Evolutionary conservation across 2,888 invertebrate genomes (phyloP), one percentile per base, ranked within the genome.

Genomic region (Chymomyza amoena): DNA sequence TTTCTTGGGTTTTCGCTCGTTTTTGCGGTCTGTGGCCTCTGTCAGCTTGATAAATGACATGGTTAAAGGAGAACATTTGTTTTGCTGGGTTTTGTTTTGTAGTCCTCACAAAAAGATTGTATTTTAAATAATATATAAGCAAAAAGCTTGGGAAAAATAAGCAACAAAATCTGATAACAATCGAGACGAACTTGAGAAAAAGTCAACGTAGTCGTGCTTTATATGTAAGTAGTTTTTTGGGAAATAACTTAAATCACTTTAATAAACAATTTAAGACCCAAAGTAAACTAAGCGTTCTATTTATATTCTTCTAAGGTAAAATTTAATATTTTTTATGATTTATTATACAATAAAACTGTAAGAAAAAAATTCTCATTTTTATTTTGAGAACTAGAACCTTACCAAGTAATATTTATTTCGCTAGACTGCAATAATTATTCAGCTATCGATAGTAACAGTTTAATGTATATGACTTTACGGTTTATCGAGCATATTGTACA

Each of bases 111-210:
- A 25, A 70, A 50, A 69, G 57, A 69, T 72, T 72, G 69, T 60
- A 57, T 62, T 66, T 72, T 78, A 75, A 72, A 70, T 78, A 75
- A 78, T 72, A 63, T 69, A 72, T 70, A 63, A 61, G 39, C 13
- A 10, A 45, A 13, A 45, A 45, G 10, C 39, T 45, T 45, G 13
- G 10, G 16, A 5, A 54, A 54, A 54, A 6, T 54, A 18, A 10
- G 7, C 16, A 10, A 45, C 51, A 32, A 60, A 70, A 51, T 66
- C 66, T 52, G 61, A 61, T 61, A 51, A 16, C 60, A 52, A 61
- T 18, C 57, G 39, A 5, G 13, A 45, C 28, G 16, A 56, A 32
- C 32, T n/a, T 28, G 18, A 67, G 54, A 10, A 45, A 45, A 45
- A 13, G 4, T 0, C 13, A 45, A 10, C 13, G 13, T 15, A 13